Base-by-base conservation (phyloP, 2,888 invertebrate species). In the Bombyx huttoni region DNA sequence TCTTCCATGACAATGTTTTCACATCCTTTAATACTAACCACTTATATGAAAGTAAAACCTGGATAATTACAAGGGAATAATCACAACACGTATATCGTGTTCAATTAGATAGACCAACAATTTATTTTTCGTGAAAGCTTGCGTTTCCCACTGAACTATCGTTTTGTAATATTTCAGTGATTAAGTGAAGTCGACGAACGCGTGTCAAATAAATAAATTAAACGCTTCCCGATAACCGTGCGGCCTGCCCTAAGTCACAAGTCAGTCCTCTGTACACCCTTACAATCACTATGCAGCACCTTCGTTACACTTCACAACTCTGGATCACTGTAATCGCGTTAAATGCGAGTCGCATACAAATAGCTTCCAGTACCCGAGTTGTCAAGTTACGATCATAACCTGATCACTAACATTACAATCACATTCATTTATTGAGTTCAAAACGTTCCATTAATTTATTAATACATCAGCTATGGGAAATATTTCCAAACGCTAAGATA, bases 361-460 rank as follows among this genome's bases (percentile, higher is more conserved):
- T 34, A 52, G 53, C 53, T 51, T 46, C 52, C 72, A 72, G 70
- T 67, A 68, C 66, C 77, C 55, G 59, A 76, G 72, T 78, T 75
- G 79, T 75, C 68, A 74, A 78, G 75, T 63, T 67, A 72, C 69
- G 64, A 67, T 71, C 72, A 68, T 69, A 68, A 70, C 64, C 71
- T 74, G 71, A 77, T 73, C 75, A 73, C 73, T 75, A 78, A 81
- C 74, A 78, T 68, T 83, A 85, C 84, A 86, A 86, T 84, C 86
- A 86, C 85, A 85, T 78, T 76, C 75, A 74, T 61, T 78, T 79
- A 76, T 74, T 75, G 76, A 80, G 75, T 73, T 74, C 65, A 76
- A 75, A 76, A 75, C 64, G 63, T 71, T 74, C 73, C 71, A 70
- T 75, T 77, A 75, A 40, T 40, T 40, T 40, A 40, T 40, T 40